phyloP scores from a whole-genome alignment of 92 coral and sea anemone genomes.

The Actinostola sp. region DNA sequence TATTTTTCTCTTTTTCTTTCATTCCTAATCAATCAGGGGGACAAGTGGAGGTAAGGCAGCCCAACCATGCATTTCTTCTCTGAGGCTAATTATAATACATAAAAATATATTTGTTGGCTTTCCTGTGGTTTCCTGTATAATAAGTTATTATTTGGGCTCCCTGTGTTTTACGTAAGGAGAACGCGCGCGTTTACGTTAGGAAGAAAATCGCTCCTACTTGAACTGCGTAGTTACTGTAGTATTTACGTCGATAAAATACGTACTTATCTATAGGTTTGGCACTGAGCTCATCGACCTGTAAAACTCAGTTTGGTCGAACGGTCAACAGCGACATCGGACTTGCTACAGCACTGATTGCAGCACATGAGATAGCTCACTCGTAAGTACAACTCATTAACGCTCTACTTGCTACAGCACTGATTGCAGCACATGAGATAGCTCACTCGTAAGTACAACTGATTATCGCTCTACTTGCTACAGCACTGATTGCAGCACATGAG shows the following conservation, averaged over 20 bases:
- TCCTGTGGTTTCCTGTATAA: no score
- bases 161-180: no score
- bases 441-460: constrained; percentile 67
- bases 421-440: constrained; percentile 77
- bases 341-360: constrained; percentile 68
- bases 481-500: constrained; percentile 79
- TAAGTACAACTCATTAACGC: constrained; percentile 31
- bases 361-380: constrained; percentile 86
- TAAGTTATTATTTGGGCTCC: no score
- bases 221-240: no score
- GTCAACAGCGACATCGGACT: constrained; percentile 76
- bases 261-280: constrained; percentile 84
- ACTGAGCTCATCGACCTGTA: constrained; percentile 53
- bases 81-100: no score
- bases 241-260: no score
- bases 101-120: no score
- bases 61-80: no score
- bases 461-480: constrained; percentile 45
- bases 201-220: no score
- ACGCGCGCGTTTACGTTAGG: no score
- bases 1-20: not conserved
- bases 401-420: constrained; percentile 62
- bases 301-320: constrained; percentile 49
- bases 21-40: constrained; percentile 56
- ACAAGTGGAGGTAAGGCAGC: constrained; percentile 70